Conservation (phyloP, 2,888 invertebrate species). For the Drosophila differens region DNA sequence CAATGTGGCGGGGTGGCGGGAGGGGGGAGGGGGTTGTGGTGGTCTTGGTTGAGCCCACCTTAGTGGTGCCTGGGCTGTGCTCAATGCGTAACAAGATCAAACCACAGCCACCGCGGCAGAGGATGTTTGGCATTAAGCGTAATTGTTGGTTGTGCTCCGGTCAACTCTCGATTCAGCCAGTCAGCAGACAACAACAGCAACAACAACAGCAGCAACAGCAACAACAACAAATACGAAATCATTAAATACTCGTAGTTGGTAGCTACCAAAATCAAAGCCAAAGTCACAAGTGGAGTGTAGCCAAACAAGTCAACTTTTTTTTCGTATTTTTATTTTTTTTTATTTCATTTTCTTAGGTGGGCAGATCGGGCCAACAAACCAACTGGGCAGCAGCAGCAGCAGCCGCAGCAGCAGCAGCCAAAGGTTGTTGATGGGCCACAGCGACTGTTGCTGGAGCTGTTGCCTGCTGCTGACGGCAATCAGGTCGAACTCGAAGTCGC, state of each 20-base stretch:
- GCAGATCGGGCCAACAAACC: conserved; percentile 53
- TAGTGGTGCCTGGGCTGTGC: conserved; percentile 32
- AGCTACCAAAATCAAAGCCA: conserved; percentile 73
- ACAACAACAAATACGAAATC: conserved; percentile 59
- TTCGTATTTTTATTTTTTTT: not conserved
- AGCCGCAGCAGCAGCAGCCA: conserved; percentile 42
- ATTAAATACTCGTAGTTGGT: conserved; percentile 75
- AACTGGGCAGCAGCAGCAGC: conserved; percentile 38
- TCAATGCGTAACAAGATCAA: conserved; percentile 81
- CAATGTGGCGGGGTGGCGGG: not conserved
- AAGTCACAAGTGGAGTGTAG: conserved; percentile 78
- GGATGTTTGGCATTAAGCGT: conserved; percentile 83
- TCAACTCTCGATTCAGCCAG: conserved; percentile 30
- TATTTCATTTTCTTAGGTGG: conserved; percentile 65
- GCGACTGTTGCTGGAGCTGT: conserved; percentile 35
- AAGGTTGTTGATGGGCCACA: conserved; percentile 46
- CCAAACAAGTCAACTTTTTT: conserved; percentile 67
- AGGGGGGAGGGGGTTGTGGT: not conserved
- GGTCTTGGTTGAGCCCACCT: conserved; percentile 39
- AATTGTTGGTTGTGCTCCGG: conserved; percentile 69
- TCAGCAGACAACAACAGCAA: conserved; percentile 24
- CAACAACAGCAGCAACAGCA: conserved; percentile 1
- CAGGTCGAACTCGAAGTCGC: conserved; percentile 68
- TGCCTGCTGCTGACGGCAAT: conserved; percentile 68
- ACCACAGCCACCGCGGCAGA: conserved; percentile 76